phyloP scores from a whole-genome alignment of 2,888 invertebrate species.

The Coelinius sp. region DNA sequence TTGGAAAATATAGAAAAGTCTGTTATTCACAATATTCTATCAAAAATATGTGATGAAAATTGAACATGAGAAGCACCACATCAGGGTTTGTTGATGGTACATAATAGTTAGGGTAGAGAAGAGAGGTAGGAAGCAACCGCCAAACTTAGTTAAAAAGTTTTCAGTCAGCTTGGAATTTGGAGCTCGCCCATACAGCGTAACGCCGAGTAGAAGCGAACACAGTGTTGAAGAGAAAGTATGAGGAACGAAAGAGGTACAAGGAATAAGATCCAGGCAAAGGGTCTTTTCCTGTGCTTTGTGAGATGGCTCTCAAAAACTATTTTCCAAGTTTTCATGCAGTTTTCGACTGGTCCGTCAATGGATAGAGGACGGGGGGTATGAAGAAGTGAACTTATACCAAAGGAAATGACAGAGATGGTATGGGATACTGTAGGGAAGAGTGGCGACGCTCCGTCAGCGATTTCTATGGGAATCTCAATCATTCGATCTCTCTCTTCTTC shows the following conservation, averaged over 20 bases:
- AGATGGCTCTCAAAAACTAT: constrained; percentile 54
- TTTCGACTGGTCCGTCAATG: constrained; percentile 57
- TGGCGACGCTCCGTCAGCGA: background rate
- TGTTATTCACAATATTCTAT: no score
- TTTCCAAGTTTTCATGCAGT: constrained; percentile 64
- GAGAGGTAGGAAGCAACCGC: constrained; percentile 52
- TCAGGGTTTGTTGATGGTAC: background rate
- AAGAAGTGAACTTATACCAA: constrained; percentile 10
- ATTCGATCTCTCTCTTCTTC: background rate
- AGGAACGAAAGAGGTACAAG: constrained; percentile 28
- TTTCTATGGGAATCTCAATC: background rate
- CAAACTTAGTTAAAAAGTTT: constrained; percentile 69
- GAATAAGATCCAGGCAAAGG: constrained; percentile 36
- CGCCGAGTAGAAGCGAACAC: constrained; percentile 40
- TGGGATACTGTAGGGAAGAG: background rate
- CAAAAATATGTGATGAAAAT: background rate
- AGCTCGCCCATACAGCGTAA: constrained; percentile 51
- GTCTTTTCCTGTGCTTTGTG: constrained; percentile 29
- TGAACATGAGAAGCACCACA: background rate
- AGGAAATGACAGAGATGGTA: background rate
- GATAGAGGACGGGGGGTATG: constrained; percentile 19
- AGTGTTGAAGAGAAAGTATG: constrained; percentile 32
- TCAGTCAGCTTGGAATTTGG: constrained; percentile 66
- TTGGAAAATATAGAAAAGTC: background rate
- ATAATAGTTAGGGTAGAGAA: background rate